Evolutionary conservation across 2,797 vertebrate species (phyloP).

Genomic region (Gymnocypris eckloni): DNA sequence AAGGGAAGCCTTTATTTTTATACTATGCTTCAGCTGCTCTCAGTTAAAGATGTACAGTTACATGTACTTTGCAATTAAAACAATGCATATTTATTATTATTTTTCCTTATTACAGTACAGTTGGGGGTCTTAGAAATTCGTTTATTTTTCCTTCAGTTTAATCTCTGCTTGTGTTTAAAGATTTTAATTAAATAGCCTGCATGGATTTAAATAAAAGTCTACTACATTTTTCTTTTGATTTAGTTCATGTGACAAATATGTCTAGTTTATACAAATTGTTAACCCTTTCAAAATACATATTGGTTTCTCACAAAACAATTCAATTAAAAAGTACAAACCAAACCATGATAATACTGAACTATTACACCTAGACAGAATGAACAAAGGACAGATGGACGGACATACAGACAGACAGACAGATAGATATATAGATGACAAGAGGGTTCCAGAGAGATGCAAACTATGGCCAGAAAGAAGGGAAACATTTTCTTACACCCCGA

Average conservation of each 20-base stretch:
- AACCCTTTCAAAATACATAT: too few relatives aligned
- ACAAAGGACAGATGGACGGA: constrained; percentile 35
- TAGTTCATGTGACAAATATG: not conserved
- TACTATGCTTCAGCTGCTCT: constrained; percentile 40
- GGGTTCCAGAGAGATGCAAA: not conserved
- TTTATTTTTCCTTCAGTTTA: not conserved
- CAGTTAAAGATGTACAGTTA: constrained; percentile 15
- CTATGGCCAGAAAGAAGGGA: constrained; percentile 1
- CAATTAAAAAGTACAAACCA: not conserved
- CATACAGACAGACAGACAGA: not conserved
- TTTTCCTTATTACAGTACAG: constrained; percentile 6
- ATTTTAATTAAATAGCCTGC: not conserved
- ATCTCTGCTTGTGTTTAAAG: not conserved
- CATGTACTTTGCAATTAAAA: constrained; percentile 3
- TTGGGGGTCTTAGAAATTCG: not conserved
- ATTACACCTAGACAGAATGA: not conserved
- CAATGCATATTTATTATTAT: not conserved
- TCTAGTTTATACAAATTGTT: not conserved
- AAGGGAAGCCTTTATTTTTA: constrained; percentile 51
- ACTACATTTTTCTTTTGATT: not conserved
- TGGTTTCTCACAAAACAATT: not conserved
- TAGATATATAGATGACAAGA: not conserved
- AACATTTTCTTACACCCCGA: constrained; percentile 25
- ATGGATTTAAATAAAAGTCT: not conserved
- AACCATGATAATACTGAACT: not conserved